Conservation (phyloP, 2,888 invertebrate genomes). For the Ophraella communa region DNA sequence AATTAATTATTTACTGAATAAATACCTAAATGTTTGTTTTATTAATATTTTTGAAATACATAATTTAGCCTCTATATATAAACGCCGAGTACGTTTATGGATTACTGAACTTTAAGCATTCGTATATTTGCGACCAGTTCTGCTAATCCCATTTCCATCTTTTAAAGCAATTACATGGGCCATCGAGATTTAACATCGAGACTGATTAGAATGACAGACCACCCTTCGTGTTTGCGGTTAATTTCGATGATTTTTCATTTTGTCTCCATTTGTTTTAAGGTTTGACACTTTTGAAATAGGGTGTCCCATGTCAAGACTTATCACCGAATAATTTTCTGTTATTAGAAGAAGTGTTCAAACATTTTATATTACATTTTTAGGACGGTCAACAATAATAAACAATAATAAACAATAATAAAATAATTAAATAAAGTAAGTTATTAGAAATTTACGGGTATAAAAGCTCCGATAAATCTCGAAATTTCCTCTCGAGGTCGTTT, state of each 20-base stretch:
- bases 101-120: slow-evolving; percentile 11
- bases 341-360: no score
- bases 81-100: slow-evolving; percentile 1
- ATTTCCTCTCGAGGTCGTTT: slow-evolving; percentile 11
- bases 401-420: no score
- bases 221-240: slow-evolving; percentile 25
- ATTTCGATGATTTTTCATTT: slow-evolving; percentile 18
- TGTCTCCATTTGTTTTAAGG: background rate
- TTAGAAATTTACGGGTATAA: slow-evolving; percentile 10
- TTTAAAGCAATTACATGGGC: slow-evolving; percentile 30
- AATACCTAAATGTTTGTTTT: no score
- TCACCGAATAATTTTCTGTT: no score
- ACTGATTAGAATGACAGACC: slow-evolving; percentile 21
- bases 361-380: no score
- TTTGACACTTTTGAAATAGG: background rate
- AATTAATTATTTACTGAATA: no score
- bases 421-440: slow-evolving; percentile 16
- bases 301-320: background rate
- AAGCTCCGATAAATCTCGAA: slow-evolving; percentile 14
- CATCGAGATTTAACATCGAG: slow-evolving; percentile 23
- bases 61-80: no score
- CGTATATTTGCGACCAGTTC: background rate
- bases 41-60: no score
- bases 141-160: slow-evolving; percentile 13
- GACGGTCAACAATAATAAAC: background rate